Percentiles rank a stretch among this genome's conserved stretches.
Conservation (phyloP, 2,113 vertebrate species). For the Solea solea region DNA sequence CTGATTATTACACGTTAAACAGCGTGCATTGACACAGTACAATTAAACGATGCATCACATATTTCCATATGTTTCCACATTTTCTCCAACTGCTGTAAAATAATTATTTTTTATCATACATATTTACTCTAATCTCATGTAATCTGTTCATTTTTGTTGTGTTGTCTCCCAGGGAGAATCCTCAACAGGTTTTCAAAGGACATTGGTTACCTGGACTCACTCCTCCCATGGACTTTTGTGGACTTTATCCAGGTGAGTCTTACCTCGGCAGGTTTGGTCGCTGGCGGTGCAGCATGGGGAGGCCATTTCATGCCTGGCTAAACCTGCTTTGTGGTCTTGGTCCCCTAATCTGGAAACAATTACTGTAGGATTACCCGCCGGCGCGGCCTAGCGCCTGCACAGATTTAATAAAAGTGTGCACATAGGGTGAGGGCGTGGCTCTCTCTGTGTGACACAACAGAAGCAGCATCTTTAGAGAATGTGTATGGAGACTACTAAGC, state of each 20-base stretch:
- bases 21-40: not conserved
- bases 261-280: conserved; percentile 71
- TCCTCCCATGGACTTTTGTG: conserved; percentile 90
- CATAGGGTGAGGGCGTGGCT: conserved; percentile 85
- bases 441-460: conserved; percentile 76
- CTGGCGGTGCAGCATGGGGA: conserved; percentile 72
- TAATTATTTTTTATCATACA: not conserved
- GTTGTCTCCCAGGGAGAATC: conserved; percentile 85
- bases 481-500: conserved; percentile 79
- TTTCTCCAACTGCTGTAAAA: not conserved
- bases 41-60: not conserved
- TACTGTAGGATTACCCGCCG: conserved; percentile 83
- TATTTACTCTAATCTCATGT: conserved; percentile 22
- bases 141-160: conserved; percentile 46
- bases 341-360: conserved; percentile 85
- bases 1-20: too few species aligned
- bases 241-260: conserved; percentile 93
- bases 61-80: not conserved
- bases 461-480: conserved; percentile 73
- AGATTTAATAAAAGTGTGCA: conserved; percentile 86
- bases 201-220: conserved; percentile 93
- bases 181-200: conserved; percentile 96
- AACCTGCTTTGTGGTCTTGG: conserved; percentile 80
- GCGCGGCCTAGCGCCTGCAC: conserved; percentile 78
- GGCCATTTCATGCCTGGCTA: conserved; percentile 85